phyloP scores from a whole-genome alignment of 2,888 invertebrate genomes.

The Melanotus villosus region DNA sequence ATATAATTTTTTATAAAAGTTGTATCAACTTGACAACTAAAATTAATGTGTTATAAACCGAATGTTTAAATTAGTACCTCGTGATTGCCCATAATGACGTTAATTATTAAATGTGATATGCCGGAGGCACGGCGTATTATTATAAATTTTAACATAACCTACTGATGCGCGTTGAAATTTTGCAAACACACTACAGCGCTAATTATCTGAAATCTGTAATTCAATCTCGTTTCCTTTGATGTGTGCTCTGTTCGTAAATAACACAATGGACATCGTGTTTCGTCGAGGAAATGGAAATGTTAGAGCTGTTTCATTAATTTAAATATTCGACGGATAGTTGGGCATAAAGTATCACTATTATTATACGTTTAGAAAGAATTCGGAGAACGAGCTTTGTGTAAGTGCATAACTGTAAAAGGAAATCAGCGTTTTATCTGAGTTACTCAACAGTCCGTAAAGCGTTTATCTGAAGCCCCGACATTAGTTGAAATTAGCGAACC shows the following conservation, averaged over 20 bases:
- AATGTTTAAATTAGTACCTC: not conserved
- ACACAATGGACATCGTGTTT: not conserved
- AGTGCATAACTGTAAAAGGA: constrained; percentile 21
- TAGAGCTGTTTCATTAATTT: constrained; percentile 21
- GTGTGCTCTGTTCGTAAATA: constrained; percentile 4
- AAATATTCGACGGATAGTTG: constrained; percentile 19
- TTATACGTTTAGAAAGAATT: not conserved
- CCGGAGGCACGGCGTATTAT: not conserved
- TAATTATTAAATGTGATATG: not conserved
- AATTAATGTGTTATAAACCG: not conserved
- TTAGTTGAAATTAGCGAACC: constrained; percentile 30
- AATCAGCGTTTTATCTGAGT: constrained; percentile 28
- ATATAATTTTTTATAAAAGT: too few species aligned
- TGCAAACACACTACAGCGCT: not conserved
- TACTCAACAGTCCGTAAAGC: constrained; percentile 28
- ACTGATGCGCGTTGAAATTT: not conserved
- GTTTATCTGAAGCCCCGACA: constrained; percentile 30
- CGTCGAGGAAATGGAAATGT: not conserved
- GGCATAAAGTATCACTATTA: not conserved
- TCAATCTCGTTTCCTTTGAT: constrained; percentile 8
- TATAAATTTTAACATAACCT: constrained; percentile 10
- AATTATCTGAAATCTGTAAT: not conserved
- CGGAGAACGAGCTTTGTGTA: constrained; percentile 9
- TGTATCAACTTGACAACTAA: too few species aligned
- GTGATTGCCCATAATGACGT: not conserved